Conservation (phyloP, 2,797 vertebrate genomes). For the Tenualosa thibaudeaui region DNA sequence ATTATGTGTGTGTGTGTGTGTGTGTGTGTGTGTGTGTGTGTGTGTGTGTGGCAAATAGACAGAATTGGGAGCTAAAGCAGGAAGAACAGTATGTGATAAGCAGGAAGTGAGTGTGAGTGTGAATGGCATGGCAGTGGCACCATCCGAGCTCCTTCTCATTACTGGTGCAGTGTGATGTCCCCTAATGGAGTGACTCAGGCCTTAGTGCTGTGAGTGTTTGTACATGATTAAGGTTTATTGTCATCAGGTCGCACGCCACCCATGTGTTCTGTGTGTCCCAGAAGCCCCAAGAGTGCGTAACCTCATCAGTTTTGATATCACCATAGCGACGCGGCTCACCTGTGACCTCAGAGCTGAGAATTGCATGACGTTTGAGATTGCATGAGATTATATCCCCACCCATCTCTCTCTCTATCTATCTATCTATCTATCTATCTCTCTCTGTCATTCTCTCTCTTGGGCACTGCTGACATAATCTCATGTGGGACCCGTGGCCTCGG, state of each 20-base stretch:
- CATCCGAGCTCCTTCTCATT: not conserved
- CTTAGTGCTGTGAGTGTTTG: not conserved
- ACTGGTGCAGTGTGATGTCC: not conserved
- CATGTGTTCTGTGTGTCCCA: not conserved
- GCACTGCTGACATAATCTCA: not conserved
- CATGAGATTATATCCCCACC: not conserved
- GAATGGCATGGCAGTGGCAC: too few relatives aligned
- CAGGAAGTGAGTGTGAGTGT: not conserved
- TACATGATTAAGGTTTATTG: not conserved
- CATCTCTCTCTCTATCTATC: too few relatives aligned
- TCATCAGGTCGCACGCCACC: not conserved
- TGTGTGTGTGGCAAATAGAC: too few relatives aligned
- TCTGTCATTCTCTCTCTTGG: too few relatives aligned
- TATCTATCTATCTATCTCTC: too few relatives aligned
- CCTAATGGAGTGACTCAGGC: not conserved
- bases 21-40: too few relatives aligned
- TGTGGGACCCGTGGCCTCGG: not conserved
- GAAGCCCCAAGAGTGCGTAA: not conserved
- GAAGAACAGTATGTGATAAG: not conserved
- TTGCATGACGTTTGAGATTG: not conserved
- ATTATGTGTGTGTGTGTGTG: too few relatives aligned
- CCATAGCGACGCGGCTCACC: not conserved
- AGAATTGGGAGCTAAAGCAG: too few relatives aligned
- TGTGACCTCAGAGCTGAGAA: slow-evolving; percentile 16
- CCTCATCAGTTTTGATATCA: not conserved